Base-by-base conservation (phyloP, 2,797 vertebrate species). In the Malurus leucopterus region DNA sequence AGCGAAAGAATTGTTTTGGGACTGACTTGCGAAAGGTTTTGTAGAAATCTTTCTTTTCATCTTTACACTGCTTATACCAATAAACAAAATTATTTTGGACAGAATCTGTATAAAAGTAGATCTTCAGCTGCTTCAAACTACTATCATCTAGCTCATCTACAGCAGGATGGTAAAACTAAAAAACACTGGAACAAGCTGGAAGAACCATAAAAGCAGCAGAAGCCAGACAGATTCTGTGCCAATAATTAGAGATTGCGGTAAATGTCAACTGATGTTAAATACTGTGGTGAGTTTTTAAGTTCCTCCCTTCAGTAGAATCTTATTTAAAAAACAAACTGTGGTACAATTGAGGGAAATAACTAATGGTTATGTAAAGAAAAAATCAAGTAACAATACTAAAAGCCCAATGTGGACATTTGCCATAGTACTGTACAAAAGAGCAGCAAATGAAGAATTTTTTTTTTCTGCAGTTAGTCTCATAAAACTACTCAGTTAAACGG, bases 261-360 rank as follows among this genome's bases (percentile, higher is more conserved):
- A 96, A 94, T 96, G 95, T 96, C 94, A 95, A 94, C 93, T 90
- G 92, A 94, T 94, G 93, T 94, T 95, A 94, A 96, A 92, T 91
- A 91, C 93, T 91, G 88, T 93, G 88, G 88, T 84, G 82, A 88
- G 84, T 85, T 96, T 91, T 92, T 72, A 93, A 96, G 90, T 95
- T 95, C 84, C 93, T 93, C 93, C 80, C 87, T 84, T 81, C 86
- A 91, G 91, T 75, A 94, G 88, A 94, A 92, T 93, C 77, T 86
- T 86, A 92, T 88, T 95, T 87, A 40, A 93, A 94, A 94, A 93
- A 92, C 79, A 93, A 95, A 92, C 86, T 80, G 53, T 74, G 69
- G 73, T 79, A 96, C 96, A 96, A 96, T 95, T 92, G 91, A 92
- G 95, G 95, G 95, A 96, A 96, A 92, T 92, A 96, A 89, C 90